Conservation (phyloP, 2,113 vertebrate genomes). For the Bos javanicus region DNA sequence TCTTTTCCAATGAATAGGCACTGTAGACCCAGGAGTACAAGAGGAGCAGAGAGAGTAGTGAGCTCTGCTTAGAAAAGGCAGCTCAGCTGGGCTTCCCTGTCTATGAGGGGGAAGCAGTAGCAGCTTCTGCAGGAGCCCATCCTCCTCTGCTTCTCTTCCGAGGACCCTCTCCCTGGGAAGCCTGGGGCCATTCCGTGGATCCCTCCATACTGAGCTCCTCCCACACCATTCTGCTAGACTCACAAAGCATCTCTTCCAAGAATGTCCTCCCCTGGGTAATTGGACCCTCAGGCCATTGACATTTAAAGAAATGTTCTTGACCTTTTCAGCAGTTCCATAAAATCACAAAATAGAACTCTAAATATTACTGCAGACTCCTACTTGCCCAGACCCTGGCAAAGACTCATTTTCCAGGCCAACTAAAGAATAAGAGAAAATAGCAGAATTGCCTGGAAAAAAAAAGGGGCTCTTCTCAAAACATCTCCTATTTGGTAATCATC, state of each 20-base stretch:
- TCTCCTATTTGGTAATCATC: neutral
- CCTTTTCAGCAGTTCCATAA: conserved; percentile 75
- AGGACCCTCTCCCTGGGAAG: neutral
- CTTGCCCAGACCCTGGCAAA: conserved; percentile 53
- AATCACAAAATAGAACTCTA: conserved; percentile 75
- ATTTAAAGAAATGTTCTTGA: conserved; percentile 76
- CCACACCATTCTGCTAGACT: conserved; percentile 42
- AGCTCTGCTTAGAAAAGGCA: neutral
- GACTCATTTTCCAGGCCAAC: conserved; percentile 43
- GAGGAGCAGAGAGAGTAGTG: neutral
- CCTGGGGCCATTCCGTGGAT: neutral
- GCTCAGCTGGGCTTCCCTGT: neutral
- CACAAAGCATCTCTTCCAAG: conserved; percentile 56
- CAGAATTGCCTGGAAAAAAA: conserved; percentile 24
- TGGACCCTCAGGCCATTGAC: conserved; percentile 72
- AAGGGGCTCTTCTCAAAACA: neutral
- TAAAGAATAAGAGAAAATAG: conserved; percentile 60
- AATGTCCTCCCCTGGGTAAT: conserved; percentile 69
- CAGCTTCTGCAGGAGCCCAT: neutral
- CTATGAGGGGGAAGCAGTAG: neutral
- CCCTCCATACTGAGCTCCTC: conserved; percentile 2
- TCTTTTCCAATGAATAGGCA: neutral
- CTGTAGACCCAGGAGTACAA: neutral
- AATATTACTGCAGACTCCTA: conserved; percentile 68
- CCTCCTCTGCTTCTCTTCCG: neutral